Conservation (phyloP, 2,888 invertebrate genomes). For the Andrena hattorfiana region DNA sequence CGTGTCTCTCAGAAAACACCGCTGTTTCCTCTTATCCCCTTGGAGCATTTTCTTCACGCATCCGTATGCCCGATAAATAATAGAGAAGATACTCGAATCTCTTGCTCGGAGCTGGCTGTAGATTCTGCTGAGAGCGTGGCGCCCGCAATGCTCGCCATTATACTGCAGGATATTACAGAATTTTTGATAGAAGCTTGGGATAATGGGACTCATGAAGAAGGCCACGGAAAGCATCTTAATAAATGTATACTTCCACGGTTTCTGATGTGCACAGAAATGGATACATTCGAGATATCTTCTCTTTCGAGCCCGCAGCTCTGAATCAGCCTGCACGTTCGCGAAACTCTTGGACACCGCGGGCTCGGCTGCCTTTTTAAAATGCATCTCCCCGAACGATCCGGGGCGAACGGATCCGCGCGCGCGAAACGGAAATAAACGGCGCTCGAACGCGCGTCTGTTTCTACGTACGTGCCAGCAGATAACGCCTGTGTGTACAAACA, state of each 20-base stretch:
- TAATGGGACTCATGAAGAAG: too few species aligned
- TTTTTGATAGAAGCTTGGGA: too few species aligned
- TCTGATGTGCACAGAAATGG: too few species aligned
- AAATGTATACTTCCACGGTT: too few species aligned
- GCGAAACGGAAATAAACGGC: constrained; percentile 33
- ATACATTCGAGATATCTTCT: too few species aligned
- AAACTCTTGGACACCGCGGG: neutral
- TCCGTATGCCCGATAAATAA: neutral
- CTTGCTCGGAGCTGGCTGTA: neutral
- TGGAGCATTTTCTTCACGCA: neutral
- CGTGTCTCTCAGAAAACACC: neutral
- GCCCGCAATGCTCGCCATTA: neutral
- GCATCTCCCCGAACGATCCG: neutral
- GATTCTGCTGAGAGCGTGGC: neutral
- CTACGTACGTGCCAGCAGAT: constrained; percentile 43
- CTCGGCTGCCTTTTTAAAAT: neutral
- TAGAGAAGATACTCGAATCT: constrained; percentile 1
- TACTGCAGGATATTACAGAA: neutral
- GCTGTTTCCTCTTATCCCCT: neutral
- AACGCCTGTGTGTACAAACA: constrained; percentile 41
- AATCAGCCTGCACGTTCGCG: neutral
- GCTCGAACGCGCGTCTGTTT: constrained; percentile 40
- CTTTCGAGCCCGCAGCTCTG: neutral
- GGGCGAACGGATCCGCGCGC: neutral
- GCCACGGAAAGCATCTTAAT: too few species aligned